Evolutionary conservation across 2,797 vertebrate genomes (phyloP).

Genomic region (Hyperoplus immaculatus): DNA sequence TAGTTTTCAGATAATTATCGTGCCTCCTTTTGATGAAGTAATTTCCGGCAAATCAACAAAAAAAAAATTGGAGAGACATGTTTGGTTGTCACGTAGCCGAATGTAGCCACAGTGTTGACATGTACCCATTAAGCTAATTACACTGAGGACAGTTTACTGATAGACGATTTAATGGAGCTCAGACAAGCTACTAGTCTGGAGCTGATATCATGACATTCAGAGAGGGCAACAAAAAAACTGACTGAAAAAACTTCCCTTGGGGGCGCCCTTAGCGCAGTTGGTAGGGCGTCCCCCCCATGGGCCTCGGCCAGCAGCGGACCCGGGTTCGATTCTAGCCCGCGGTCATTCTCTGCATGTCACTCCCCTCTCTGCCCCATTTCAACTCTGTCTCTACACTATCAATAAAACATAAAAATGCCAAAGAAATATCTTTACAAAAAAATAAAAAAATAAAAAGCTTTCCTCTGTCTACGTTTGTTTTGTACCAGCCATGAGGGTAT

Average conservation of each 20-base stretch:
- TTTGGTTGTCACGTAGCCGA: constrained; percentile 60
- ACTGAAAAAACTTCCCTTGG: constrained; percentile 15
- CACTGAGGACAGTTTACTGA: constrained; percentile 17
- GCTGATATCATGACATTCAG: constrained; percentile 3
- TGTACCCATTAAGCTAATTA: constrained; percentile 44
- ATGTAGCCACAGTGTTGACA: constrained; percentile 37
- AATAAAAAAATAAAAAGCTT: constrained; percentile 14
- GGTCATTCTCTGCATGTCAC: no score
- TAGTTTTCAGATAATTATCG: constrained; percentile 63
- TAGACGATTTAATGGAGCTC: constrained; percentile 3
- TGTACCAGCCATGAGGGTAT: constrained; percentile 6
- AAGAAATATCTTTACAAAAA: no score
- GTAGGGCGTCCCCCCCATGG: no score
- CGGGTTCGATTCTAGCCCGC: no score
- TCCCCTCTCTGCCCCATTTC: no score
- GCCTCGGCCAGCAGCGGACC: no score
- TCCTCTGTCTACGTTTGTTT: constrained; percentile 10
- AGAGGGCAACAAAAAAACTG: constrained; percentile 10
- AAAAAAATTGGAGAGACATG: constrained; percentile 28
- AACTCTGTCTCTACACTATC: no score
- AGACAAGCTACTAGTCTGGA: background rate
- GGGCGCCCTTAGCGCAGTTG: no score
- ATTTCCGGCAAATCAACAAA: constrained; percentile 45
- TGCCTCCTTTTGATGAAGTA: constrained; percentile 57
- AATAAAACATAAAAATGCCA: no score